These are phyloP conservation scores for Teleogryllus occipitalis DNA, from an alignment of 1,140 invertebrate species.

Conservation along the genomic window DNA sequence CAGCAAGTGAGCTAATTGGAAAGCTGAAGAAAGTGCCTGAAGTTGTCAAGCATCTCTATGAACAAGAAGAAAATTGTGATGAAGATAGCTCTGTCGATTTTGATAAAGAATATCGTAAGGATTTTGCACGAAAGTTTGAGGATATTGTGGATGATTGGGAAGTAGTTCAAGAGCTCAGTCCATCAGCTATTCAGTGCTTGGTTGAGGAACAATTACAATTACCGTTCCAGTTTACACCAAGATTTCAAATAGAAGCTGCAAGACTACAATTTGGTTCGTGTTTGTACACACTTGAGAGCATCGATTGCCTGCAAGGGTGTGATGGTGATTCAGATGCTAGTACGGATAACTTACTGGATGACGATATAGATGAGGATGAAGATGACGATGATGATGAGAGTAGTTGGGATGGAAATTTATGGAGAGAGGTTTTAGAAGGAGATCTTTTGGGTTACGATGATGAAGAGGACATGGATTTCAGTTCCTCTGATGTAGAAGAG, in stretches of 20 bases:
- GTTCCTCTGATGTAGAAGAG: neutral
- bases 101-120: neutral
- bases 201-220: neutral
- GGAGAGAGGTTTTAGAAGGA: neutral
- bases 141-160: slow-evolving; percentile 2
- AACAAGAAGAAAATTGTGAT: slow-evolving; percentile 7
- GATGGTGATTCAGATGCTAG: slow-evolving; percentile 10
- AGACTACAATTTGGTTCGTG: slow-evolving; percentile 5
- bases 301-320: neutral
- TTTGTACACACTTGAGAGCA: neutral
- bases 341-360: neutral
- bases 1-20: neutral
- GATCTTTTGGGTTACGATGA: neutral
- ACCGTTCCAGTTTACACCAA: neutral
- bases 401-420: neutral
- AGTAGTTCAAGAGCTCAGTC: neutral
- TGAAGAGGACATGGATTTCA: neutral
- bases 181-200: neutral
- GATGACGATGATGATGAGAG: slow-evolving; percentile 10
- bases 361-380: slow-evolving; percentile 6
- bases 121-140: neutral
- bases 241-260: slow-evolving; percentile 10
- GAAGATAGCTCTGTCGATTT: neutral
- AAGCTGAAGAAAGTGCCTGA: neutral
- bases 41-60: neutral